Evolutionary conservation across 2,888 invertebrate species (phyloP), one percentile per base, ranked within the genome.

Genomic region (Philaethria dido): DNA sequence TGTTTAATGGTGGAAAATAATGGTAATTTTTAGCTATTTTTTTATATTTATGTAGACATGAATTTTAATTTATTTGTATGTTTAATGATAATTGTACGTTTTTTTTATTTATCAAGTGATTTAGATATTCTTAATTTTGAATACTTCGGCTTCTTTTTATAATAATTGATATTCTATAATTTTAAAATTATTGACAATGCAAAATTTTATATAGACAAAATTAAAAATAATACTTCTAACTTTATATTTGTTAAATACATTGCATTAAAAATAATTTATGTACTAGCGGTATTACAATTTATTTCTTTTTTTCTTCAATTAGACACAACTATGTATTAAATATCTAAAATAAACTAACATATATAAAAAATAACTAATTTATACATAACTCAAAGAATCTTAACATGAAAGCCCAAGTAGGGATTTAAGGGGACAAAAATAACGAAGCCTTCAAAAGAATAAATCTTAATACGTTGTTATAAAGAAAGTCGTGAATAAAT

Each of bases 1-100:
- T 75, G 85, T 82, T 88, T 87, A 81, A 88, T 88, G 88, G 80
- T 87, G 85, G 80, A 78, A 79, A 84, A 88, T 83, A 87, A 92
- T 91, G 92, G 92, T 91, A 89, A 88, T 83, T 78, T 76, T 79
- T 80, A n/a, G n/a, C n/a, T 79, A 74, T 73, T 77, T 82, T 57
- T 45, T 25, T 44, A 20, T 13, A 6, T 45, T 45, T 44, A 18
- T 25, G 13, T 45, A 18, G 25, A 8, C 5, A 59, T 8, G 44
- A 4, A 13, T 18, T 60, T 18, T 4, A 5, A 16, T 45, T 47
- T 59, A 29, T 1, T 36, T 55, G 20, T 33, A 6, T 9, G 8
- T 5, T 14, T 18, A 20, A 16, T 33, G 1, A 2, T 13, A 39
- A 13, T 39, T 13, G 39, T 39, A 33, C 13, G 13, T 13, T 39